A percentile compares a stretch with the other conserved stretches of the same genome.
Evolutionary conservation across 2,113 vertebrate genomes (phyloP).

Genomic region (Miniopterus natalensis): DNA sequence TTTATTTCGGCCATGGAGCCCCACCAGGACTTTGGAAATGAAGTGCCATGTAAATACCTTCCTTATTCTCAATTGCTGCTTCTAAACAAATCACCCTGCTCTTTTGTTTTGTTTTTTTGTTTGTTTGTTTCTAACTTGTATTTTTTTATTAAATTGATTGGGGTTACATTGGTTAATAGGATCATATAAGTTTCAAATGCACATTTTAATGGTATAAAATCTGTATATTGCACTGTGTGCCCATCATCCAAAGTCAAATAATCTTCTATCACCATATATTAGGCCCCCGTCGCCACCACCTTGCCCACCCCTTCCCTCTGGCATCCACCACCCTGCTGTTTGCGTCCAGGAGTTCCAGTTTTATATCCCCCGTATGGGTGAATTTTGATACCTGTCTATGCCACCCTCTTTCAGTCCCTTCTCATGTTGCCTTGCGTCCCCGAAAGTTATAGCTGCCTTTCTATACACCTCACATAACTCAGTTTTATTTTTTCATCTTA

Average conservation of each 20-base stretch:
- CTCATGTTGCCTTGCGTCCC: neutral
- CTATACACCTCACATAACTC: neutral
- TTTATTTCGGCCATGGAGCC: neutral
- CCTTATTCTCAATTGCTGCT: neutral
- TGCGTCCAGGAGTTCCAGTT: neutral
- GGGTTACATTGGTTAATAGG: neutral
- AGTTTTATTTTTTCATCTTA: neutral
- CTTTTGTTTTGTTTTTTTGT: neutral
- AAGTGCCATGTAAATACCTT: neutral
- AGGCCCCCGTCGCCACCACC: neutral
- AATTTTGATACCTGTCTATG: neutral
- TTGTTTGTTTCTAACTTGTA: neutral
- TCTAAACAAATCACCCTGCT: neutral
- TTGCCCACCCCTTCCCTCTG: neutral
- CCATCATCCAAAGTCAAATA: neutral
- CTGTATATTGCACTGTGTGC: neutral
- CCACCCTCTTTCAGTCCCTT: neutral
- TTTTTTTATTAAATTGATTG: neutral
- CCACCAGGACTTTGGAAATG: neutral
- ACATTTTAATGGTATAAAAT: neutral
- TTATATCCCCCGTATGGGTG: neutral
- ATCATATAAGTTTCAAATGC: neutral
- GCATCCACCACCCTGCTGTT: neutral
- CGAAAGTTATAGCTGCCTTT: neutral
- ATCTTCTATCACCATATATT: neutral